Conservation (phyloP, 2,888 invertebrate genomes). For the Alentia gelatinosa region DNA sequence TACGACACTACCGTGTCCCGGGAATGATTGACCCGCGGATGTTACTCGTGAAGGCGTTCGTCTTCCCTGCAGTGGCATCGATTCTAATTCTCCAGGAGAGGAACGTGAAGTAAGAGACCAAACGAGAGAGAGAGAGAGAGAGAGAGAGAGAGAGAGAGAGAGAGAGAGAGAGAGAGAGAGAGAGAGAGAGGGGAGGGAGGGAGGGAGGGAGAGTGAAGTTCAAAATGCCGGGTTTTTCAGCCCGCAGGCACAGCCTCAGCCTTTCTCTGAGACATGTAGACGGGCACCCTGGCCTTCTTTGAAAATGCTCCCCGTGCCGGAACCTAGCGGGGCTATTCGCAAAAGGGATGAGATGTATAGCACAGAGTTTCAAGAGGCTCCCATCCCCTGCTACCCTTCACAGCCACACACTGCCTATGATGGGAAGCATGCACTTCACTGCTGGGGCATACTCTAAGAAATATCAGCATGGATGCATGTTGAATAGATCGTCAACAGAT, state of each 20-base stretch:
- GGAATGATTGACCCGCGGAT: slow-evolving; percentile 40
- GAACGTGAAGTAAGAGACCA: not conserved
- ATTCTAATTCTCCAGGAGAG: not conserved
- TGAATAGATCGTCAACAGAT: too few relatives aligned
- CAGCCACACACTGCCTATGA: too few relatives aligned
- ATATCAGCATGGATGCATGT: too few relatives aligned
- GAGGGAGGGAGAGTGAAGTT: not conserved
- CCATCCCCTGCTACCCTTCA: too few relatives aligned
- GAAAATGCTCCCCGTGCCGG: too few relatives aligned
- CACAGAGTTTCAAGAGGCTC: too few relatives aligned
- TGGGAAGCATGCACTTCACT: too few relatives aligned
- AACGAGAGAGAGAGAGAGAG: not conserved
- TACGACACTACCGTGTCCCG: not conserved
- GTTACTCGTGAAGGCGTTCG: not conserved
- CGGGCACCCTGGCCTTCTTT: too few relatives aligned
- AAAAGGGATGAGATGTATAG: too few relatives aligned
- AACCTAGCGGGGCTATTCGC: too few relatives aligned
- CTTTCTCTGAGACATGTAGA: too few relatives aligned
- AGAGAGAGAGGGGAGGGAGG: not conserved
- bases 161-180: not conserved
- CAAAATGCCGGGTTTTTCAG: not conserved
- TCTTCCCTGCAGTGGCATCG: not conserved
- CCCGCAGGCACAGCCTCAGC: not conserved
- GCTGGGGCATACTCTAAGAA: too few relatives aligned
- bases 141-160: not conserved